phyloP scores from a whole-genome alignment of 2,113 vertebrate species.

The Crotophaga sulcirostris region DNA sequence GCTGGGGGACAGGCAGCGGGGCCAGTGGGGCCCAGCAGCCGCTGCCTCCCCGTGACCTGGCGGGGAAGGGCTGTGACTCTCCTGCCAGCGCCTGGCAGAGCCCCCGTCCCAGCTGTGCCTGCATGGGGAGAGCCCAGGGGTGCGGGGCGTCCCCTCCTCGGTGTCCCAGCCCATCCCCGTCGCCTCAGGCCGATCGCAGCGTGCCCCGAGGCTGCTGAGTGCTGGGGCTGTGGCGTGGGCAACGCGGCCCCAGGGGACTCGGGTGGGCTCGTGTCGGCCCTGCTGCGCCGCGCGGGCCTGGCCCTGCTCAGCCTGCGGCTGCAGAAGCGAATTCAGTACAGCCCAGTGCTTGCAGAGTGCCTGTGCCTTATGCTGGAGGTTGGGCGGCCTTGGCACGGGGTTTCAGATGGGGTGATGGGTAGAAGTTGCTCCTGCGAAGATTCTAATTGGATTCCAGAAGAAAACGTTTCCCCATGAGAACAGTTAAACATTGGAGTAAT shows the following conservation, averaged over 20 bases:
- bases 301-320: no score
- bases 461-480: no score
- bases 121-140: neutral
- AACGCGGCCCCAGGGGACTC: neutral
- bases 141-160: no score
- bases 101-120: neutral
- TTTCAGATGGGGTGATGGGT: no score
- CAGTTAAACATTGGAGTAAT: no score
- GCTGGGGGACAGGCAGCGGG: no score
- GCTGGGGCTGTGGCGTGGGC: neutral
- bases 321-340: neutral
- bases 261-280: neutral
- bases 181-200: no score
- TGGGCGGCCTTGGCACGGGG: neutral
- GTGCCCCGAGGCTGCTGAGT: fast-evolving
- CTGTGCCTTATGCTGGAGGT: neutral
- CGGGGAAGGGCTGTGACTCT: neutral
- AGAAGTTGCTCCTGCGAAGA: no score
- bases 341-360: neutral
- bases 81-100: neutral
- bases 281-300: neutral
- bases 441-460: no score
- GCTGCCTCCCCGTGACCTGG: neutral
- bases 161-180: neutral
- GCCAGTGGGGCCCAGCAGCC: no score